These are phyloP conservation scores for Hedychridium roseum DNA, from an alignment of 2,888 invertebrate genomes.

Conservation along the genomic window DNA sequence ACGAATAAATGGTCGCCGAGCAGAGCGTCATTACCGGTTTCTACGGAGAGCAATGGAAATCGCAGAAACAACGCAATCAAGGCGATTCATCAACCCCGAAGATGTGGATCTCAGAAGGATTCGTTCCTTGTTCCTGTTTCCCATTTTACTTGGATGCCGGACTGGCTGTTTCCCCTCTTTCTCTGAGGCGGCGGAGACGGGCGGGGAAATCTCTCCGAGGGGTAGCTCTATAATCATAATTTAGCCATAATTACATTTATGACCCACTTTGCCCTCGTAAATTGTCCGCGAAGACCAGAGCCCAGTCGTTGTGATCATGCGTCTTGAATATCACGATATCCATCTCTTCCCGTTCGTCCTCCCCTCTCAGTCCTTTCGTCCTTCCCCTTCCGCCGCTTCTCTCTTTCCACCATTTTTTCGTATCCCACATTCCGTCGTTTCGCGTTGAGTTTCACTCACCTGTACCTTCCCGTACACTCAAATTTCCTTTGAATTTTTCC, in stretches of 20 bases:
- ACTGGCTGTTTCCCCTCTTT: neutral
- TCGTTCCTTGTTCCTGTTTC: too few relatives aligned
- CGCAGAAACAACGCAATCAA: too few relatives aligned
- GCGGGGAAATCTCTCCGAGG: slow-evolving; percentile 20
- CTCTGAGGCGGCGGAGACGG: slow-evolving; percentile 4
- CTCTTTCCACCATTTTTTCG: slow-evolving; percentile 31
- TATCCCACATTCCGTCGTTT: slow-evolving; percentile 20
- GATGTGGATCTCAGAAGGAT: too few relatives aligned
- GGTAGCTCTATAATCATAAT: slow-evolving; percentile 60
- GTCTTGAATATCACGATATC: slow-evolving; percentile 33
- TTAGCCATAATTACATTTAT: slow-evolving; percentile 61
- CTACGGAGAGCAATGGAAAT: too few relatives aligned
- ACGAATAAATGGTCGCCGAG: too few relatives aligned
- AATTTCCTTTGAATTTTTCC: too few relatives aligned
- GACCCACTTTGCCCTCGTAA: slow-evolving; percentile 61
- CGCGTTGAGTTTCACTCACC: too few relatives aligned
- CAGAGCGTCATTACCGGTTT: too few relatives aligned
- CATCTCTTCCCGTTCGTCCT: slow-evolving; percentile 36
- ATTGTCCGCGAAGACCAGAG: slow-evolving; percentile 54
- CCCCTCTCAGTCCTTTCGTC: slow-evolving; percentile 31
- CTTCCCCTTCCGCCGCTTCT: slow-evolving; percentile 36
- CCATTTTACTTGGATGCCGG: neutral
- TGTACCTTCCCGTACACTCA: too few relatives aligned
- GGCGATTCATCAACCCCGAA: too few relatives aligned
- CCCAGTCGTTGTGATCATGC: slow-evolving; percentile 47